These are phyloP conservation scores for Scaptodrosophila lebanonensis DNA, from an alignment of 1,140 invertebrate genomes.

Conservation along the genomic window DNA sequence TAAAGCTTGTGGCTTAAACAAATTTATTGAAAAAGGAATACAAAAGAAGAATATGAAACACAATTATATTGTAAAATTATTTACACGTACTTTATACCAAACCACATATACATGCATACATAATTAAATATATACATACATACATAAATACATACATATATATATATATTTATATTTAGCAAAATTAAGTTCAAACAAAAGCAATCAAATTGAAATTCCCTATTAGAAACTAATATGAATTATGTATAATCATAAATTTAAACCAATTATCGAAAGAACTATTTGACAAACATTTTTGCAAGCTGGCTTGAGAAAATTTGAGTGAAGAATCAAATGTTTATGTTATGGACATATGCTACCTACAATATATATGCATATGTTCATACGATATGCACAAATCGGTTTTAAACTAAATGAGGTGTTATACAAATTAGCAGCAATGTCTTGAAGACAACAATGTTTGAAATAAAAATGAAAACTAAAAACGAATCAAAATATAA, in stretches of 20 bases:
- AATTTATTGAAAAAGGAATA: conserved; percentile 8
- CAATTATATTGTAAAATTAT: no score
- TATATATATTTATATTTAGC: conserved; percentile 28
- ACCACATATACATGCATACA: no score
- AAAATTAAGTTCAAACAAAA: conserved; percentile 42
- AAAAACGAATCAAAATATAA: conserved; percentile 26
- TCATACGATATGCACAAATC: conserved; percentile 62
- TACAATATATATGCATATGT: conserved; percentile 8
- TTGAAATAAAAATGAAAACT: conserved; percentile 51
- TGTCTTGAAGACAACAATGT: conserved; percentile 29
- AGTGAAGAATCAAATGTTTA: conserved; percentile 22
- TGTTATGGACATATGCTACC: neutral
- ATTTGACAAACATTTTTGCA: conserved; percentile 57
- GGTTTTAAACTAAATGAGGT: conserved; percentile 56
- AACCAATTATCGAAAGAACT: conserved; percentile 17
- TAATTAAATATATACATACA: conserved; percentile 29
- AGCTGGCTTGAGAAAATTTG: conserved; percentile 56
- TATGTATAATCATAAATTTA: conserved; percentile 41
- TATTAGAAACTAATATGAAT: conserved; percentile 33
- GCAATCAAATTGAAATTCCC: conserved; percentile 51
- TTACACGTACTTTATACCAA: neutral
- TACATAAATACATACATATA: conserved; percentile 18
- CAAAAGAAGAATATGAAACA: no score
- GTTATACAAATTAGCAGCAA: conserved; percentile 22
- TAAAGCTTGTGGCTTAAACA: conserved; percentile 70